Conservation (phyloP, 2,888 invertebrate species). For the Malacosoma neustria region DNA sequence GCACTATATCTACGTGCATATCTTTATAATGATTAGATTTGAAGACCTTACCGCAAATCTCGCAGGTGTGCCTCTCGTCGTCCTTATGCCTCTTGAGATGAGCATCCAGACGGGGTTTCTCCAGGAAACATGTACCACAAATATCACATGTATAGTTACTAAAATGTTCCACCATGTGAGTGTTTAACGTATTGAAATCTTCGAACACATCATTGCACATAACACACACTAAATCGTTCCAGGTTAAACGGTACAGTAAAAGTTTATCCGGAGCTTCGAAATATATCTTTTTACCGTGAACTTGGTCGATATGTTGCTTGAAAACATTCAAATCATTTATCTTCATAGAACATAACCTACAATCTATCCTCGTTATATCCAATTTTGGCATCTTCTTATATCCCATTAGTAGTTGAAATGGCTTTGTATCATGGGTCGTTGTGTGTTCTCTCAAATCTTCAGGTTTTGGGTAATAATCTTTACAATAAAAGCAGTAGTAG, state of each 20-base stretch:
- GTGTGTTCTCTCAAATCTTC: slow-evolving; percentile 62
- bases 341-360: slow-evolving; percentile 43
- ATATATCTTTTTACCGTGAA: slow-evolving; percentile 57
- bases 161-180: slow-evolving; percentile 62
- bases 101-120: slow-evolving; percentile 59
- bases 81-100: slow-evolving; percentile 63
- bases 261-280: slow-evolving; percentile 61
- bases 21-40: slow-evolving; percentile 61
- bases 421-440: slow-evolving; percentile 51
- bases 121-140: slow-evolving; percentile 63
- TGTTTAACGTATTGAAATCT: slow-evolving; percentile 56
- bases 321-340: slow-evolving; percentile 48
- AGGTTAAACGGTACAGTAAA: slow-evolving; percentile 46
- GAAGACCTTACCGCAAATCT: slow-evolving; percentile 63
- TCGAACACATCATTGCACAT: slow-evolving; percentile 60
- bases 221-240: slow-evolving; percentile 59
- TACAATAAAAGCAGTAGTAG: slow-evolving; percentile 64
- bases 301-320: slow-evolving; percentile 51
- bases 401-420: slow-evolving; percentile 55
- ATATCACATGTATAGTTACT: slow-evolving; percentile 61
- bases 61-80: slow-evolving; percentile 68
- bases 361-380: slow-evolving; percentile 59
- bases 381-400: slow-evolving; percentile 64
- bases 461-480: slow-evolving; percentile 59
- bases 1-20: slow-evolving; percentile 62